phyloP scores from a whole-genome alignment of 2,113 vertebrate species.

The Menura novaehollandiae region DNA sequence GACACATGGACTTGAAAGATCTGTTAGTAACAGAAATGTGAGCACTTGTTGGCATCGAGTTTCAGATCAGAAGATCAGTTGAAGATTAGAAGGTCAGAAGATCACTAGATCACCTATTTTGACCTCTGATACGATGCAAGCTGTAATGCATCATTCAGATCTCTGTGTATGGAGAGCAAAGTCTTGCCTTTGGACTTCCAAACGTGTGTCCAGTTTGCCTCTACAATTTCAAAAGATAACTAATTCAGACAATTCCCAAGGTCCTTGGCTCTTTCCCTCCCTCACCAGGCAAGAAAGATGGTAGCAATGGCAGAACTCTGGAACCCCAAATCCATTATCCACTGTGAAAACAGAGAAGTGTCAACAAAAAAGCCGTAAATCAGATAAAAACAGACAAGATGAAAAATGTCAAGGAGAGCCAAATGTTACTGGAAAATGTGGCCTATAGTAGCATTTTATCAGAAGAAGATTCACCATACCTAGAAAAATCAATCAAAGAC shows the following conservation, averaged over 20 bases:
- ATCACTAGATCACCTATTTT: not conserved
- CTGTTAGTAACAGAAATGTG: not conserved
- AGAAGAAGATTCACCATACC: not conserved
- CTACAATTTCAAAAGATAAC: not conserved
- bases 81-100: not conserved
- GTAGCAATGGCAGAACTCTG: not conserved
- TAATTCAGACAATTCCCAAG: not conserved
- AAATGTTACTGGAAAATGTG: not conserved
- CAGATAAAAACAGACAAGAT: not conserved
- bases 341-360: not conserved
- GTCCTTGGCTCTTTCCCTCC: not conserved
- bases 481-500: not conserved
- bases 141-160: not conserved
- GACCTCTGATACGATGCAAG: not conserved
- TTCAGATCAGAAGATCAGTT: not conserved
- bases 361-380: not conserved
- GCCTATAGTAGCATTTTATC: not conserved
- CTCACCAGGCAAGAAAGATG: not conserved
- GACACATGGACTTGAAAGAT: not conserved
- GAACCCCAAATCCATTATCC: not conserved
- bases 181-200: not conserved
- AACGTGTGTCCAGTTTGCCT: not conserved
- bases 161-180: not conserved
- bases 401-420: not conserved
- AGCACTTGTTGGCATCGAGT: not conserved